These are phyloP conservation scores for Apotomis turbidana DNA, from an alignment of 2,888 invertebrate genomes.

Conservation along the genomic window DNA sequence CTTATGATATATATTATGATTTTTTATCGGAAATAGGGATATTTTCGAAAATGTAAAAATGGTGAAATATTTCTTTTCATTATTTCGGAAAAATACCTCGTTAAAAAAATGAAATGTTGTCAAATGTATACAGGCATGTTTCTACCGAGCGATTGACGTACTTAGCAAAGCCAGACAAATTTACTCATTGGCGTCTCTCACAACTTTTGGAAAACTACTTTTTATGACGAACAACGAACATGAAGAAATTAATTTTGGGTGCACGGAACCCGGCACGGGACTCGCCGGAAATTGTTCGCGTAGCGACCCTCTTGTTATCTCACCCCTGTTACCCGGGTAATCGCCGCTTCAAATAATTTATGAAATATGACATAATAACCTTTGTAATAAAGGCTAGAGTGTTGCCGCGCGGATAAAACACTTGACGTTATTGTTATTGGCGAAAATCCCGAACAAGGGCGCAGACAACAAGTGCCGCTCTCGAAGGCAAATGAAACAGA, in stretches of 20 bases:
- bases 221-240: too few relatives aligned
- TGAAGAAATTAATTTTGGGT: conserved; percentile 12
- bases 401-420: conserved; percentile 62
- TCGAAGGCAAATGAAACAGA: conserved; percentile 19
- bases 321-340: conserved; percentile 61
- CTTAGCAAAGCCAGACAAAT: too few relatives aligned
- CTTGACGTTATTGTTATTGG: conserved; percentile 67
- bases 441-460: conserved; percentile 52
- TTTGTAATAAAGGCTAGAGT: conserved; percentile 70
- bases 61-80: too few relatives aligned
- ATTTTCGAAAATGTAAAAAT: too few relatives aligned
- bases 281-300: conserved; percentile 49
- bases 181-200: too few relatives aligned
- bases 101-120: too few relatives aligned
- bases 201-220: too few relatives aligned
- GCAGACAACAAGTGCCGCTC: conserved; percentile 35
- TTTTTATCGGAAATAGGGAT: too few relatives aligned
- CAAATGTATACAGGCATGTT: too few relatives aligned
- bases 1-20: too few relatives aligned
- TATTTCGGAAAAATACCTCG: too few relatives aligned
- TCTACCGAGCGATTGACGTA: too few relatives aligned
- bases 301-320: conserved; percentile 60
- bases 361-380: conserved; percentile 78
- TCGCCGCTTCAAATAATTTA: conserved; percentile 74
- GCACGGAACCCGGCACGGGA: conserved; percentile 33